Percentiles rank a stretch among this genome's conserved stretches.
Conservation (phyloP, 2,113 vertebrate genomes). For the Halcyon malimbica region DNA sequence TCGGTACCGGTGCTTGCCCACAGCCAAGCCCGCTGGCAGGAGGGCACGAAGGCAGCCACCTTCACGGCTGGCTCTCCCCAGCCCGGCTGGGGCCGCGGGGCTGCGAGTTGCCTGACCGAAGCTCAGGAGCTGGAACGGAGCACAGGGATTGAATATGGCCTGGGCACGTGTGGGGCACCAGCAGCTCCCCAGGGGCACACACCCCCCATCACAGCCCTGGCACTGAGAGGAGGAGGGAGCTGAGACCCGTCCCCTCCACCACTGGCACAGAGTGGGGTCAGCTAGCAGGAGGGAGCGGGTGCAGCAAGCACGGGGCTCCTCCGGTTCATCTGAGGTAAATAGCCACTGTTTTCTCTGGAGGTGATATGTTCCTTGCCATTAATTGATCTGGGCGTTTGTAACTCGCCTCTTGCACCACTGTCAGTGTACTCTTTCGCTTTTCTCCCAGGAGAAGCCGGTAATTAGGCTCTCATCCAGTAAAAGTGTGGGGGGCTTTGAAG, state of each 20-base stretch:
- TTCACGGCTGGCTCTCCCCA: background rate
- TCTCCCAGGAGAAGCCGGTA: background rate
- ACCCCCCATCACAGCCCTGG: rapidly evolving
- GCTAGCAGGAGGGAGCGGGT: background rate
- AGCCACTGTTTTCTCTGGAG: background rate
- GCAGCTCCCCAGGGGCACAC: rapidly evolving
- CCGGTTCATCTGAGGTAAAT: background rate
- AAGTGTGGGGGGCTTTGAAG: background rate
- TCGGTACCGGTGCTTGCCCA: rapidly evolving
- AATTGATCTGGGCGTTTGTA: background rate
- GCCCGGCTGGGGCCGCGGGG: rapidly evolving
- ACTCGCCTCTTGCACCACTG: background rate
- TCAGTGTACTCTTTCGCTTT: background rate
- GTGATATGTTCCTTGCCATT: background rate
- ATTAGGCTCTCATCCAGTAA: background rate
- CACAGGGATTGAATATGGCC: rapidly evolving
- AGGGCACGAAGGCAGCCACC: background rate
- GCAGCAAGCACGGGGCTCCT: background rate
- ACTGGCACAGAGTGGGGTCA: rapidly evolving
- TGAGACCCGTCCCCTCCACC: rapidly evolving
- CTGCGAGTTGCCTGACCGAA: rapidly evolving
- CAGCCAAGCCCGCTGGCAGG: background rate
- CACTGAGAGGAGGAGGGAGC: rapidly evolving
- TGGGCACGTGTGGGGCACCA: background rate
- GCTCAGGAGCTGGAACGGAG: background rate